Percentiles rank a stretch among this genome's conserved stretches.
Evolutionary conservation across 1,140 invertebrate species (phyloP).

Genomic region (Rhagoletis pomonella): DNA sequence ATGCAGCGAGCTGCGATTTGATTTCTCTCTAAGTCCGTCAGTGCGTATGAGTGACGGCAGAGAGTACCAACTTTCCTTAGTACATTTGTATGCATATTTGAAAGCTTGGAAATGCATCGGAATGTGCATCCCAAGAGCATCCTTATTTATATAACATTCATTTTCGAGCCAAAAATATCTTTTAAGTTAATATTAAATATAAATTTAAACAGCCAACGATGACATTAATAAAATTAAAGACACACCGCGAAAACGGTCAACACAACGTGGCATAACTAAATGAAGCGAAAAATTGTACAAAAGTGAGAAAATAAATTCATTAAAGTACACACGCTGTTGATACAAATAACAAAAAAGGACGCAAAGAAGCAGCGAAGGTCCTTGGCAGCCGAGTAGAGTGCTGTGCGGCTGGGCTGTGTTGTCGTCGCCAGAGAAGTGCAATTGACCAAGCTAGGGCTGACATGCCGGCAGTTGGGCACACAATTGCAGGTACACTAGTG

Average conservation of each 20-base stretch:
- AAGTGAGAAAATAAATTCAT: constrained; percentile 40
- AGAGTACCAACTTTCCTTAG: too few species aligned
- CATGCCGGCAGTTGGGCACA: neutral
- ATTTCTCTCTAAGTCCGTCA: neutral
- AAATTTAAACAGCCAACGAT: neutral
- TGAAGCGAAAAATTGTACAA: constrained; percentile 46
- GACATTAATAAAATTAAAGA: constrained; percentile 22
- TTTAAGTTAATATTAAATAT: constrained; percentile 14
- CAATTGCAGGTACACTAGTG: neutral
- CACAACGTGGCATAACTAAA: neutral
- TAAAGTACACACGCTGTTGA: neutral
- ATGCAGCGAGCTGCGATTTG: too few species aligned
- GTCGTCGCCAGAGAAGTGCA: too few species aligned
- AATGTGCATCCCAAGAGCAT: too few species aligned
- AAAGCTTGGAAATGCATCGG: too few species aligned
- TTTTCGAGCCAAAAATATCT: neutral
- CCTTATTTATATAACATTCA: too few species aligned
- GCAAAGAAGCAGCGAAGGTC: neutral
- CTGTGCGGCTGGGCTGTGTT: too few species aligned
- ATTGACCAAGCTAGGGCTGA: neutral
- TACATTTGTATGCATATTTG: too few species aligned
- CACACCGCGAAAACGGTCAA: neutral
- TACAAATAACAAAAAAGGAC: neutral
- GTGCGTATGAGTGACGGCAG: neutral
- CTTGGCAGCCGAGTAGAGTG: neutral